Evolutionary conservation across 2,888 invertebrate species (phyloP).

Genomic region (Metallyticus violacea): DNA sequence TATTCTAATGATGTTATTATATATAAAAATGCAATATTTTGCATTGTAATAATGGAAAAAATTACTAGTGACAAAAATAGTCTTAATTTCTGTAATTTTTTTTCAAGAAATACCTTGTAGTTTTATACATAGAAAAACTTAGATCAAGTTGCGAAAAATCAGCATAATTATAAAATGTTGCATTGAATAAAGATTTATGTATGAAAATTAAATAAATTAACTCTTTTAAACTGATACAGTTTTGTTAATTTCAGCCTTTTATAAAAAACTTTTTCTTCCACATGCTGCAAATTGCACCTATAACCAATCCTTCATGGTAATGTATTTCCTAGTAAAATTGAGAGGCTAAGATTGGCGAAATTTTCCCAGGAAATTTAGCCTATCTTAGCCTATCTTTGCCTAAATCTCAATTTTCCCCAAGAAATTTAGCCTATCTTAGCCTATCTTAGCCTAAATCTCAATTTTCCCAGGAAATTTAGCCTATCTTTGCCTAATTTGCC

Average conservation of each 20-base stretch:
- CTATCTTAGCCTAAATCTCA: too few relatives aligned
- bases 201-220: conserved; percentile 10
- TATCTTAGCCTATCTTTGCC: too few relatives aligned
- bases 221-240: neutral
- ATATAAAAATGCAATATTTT: neutral
- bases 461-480: too few relatives aligned
- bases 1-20: neutral
- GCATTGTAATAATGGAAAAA: neutral
- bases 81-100: neutral
- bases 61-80: neutral
- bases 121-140: neutral
- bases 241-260: neutral
- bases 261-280: too few relatives aligned
- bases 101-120: neutral
- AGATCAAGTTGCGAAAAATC: neutral
- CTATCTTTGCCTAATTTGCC: too few relatives aligned
- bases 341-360: too few relatives aligned
- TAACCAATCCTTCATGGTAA: too few relatives aligned
- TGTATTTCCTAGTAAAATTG: too few relatives aligned
- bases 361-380: too few relatives aligned
- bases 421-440: too few relatives aligned
- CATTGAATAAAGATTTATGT: neutral
- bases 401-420: too few relatives aligned
- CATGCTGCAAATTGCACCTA: too few relatives aligned
- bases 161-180: neutral